Percentiles rank a stretch among this genome's conserved stretches.
These are phyloP conservation scores for Mustela lutreola DNA, from an alignment of 2,113 vertebrate genomes.

Conservation along the genomic window DNA sequence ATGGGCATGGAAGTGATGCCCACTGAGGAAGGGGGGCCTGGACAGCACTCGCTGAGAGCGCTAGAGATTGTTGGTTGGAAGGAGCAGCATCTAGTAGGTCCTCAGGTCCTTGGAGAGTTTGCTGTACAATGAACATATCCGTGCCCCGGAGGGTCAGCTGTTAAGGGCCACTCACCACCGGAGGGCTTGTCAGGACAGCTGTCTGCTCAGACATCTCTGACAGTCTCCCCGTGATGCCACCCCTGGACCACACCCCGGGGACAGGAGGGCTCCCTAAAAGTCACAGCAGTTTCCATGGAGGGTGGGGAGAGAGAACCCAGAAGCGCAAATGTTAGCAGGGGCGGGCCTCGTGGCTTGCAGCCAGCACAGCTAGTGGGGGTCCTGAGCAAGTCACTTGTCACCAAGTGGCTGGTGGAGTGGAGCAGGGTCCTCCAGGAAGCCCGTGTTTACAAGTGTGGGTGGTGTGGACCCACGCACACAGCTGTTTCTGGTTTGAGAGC, in stretches of 20 bases:
- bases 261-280: not conserved
- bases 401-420: not conserved
- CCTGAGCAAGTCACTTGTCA: not conserved
- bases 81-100: not conserved
- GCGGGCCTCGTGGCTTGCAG: not conserved
- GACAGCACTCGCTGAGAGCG: fast-evolving
- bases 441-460: not conserved
- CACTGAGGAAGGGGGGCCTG: not conserved
- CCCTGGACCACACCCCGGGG: not conserved
- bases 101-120: not conserved
- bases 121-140: not conserved
- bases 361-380: not conserved
- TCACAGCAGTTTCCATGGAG: no score
- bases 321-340: not conserved
- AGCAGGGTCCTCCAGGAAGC: not conserved
- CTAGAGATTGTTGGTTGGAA: not conserved
- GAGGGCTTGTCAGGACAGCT: not conserved
- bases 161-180: not conserved
- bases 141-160: not conserved
- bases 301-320: not conserved
- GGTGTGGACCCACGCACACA: not conserved
- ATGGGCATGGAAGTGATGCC: not conserved
- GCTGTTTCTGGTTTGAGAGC: conserved; percentile 33
- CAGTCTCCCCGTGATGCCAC: not conserved
- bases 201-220: not conserved